phyloP scores from a whole-genome alignment of 2,797 vertebrate genomes.

The Benthosema pterotum region DNA sequence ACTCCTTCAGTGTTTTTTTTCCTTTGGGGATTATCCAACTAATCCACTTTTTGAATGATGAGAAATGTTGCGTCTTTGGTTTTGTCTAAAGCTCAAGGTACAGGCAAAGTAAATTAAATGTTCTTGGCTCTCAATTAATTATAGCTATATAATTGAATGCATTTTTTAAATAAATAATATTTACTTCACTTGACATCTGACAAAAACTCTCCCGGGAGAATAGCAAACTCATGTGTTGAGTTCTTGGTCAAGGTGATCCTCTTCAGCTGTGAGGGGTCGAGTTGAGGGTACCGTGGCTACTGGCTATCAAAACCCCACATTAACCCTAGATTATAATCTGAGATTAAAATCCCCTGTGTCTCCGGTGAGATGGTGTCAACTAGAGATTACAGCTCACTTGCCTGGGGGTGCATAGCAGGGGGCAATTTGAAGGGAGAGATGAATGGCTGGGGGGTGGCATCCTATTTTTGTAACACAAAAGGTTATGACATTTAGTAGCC shows the following conservation, averaged over 20 bases:
- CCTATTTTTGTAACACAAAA: not conserved
- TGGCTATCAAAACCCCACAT: constrained; percentile 4
- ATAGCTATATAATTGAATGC: no score
- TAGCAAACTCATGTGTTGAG: no score
- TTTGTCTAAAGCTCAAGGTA: no score
- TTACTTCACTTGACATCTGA: no score
- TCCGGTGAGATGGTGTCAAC: constrained; percentile 17
- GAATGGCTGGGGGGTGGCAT: not conserved
- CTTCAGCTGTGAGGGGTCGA: constrained; percentile 1
- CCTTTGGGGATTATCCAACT: no score
- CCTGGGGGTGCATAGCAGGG: constrained; percentile 9
- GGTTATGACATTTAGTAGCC: not conserved
- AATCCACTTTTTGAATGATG: no score
- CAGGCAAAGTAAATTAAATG: no score
- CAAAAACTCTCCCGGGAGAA: no score
- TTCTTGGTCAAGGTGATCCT: not conserved
- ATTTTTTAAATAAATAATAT: no score
- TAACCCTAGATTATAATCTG: constrained; percentile 21
- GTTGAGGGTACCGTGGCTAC: not conserved
- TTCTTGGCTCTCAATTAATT: no score
- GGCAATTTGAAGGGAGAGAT: not conserved
- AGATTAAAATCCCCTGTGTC: constrained; percentile 9
- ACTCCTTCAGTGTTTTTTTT: no score
- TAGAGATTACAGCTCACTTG: constrained; percentile 18
- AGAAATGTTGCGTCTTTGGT: no score